Percentiles rank a stretch among this genome's conserved stretches.
phyloP scores from a whole-genome alignment of 1,140 invertebrate genomes.

The Drosophila melanogaster region DNA sequence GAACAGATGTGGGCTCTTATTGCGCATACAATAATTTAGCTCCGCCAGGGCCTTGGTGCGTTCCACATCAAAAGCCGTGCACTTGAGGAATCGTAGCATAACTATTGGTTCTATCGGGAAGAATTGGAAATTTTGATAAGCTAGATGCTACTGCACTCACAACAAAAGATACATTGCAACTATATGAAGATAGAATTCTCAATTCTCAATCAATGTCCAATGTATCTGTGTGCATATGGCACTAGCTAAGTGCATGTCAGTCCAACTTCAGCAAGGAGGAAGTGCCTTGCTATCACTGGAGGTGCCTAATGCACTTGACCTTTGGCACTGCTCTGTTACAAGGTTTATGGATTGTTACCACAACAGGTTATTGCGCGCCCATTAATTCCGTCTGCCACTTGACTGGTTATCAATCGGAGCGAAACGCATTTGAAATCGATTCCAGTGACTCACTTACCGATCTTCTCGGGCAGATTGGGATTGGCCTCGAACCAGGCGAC shows the following conservation, averaged over 20 bases:
- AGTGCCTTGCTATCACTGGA: neutral
- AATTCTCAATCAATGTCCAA: no score
- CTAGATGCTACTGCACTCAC: no score
- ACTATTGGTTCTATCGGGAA: slow-evolving; percentile 57
- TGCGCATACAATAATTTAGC: slow-evolving; percentile 87
- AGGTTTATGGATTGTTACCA: slow-evolving; percentile 25
- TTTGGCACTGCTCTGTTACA: slow-evolving; percentile 12
- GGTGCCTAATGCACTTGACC: slow-evolving; percentile 5
- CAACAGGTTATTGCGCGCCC: slow-evolving; percentile 24
- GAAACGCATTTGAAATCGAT: neutral
- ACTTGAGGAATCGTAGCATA: slow-evolving; percentile 70
- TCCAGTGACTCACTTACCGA: slow-evolving; percentile 54
- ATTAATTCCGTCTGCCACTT: slow-evolving; percentile 18
- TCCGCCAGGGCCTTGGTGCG: slow-evolving; percentile 87
- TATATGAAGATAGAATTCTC: no score
- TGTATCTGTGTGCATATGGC: no score
- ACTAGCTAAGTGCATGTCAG: no score
- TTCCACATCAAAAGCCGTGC: slow-evolving; percentile 86
- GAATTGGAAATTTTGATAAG: neutral
- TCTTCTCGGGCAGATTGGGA: slow-evolving; percentile 69
- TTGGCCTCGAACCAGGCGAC: slow-evolving; percentile 68
- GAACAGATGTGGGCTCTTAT: slow-evolving; percentile 88
- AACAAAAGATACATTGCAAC: no score
- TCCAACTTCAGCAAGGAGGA: neutral
- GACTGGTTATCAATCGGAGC: slow-evolving; percentile 36